Evolutionary conservation across 2,888 invertebrate species (phyloP).

Genomic region (Callyntrura guangdongensis): DNA sequence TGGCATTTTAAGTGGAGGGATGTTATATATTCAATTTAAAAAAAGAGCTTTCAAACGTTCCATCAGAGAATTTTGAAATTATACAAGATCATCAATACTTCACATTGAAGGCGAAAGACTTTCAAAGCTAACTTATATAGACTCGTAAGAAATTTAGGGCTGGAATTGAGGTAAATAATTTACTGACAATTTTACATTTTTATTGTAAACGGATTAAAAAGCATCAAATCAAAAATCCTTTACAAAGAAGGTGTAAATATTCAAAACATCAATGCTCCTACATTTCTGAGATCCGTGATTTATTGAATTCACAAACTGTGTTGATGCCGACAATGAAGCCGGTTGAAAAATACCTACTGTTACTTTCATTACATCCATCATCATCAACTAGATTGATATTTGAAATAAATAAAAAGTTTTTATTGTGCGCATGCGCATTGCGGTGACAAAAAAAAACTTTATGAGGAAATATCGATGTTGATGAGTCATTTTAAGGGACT

Average conservation of each 20-base stretch:
- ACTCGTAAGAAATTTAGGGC: constrained; percentile 37
- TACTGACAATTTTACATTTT: not conserved
- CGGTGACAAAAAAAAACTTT: constrained; percentile 50
- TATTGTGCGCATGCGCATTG: constrained; percentile 36
- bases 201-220: not conserved
- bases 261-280: not conserved
- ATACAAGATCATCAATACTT: constrained; percentile 17
- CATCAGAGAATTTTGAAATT: constrained; percentile 56
- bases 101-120: constrained; percentile 33
- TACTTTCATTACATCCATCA: constrained; percentile 61
- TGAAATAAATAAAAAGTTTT: not conserved
- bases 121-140: not conserved
- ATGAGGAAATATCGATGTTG: constrained; percentile 71
- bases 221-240: not conserved
- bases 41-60: constrained; percentile 52
- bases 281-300: not conserved
- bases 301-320: not conserved
- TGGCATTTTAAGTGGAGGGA: not conserved
- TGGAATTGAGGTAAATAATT: constrained; percentile 15
- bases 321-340: constrained; percentile 52
- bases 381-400: constrained; percentile 32
- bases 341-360: constrained; percentile 54
- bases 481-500: constrained; percentile 81
- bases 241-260: not conserved
- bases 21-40: not conserved